Evolutionary conservation across 2,888 invertebrate species (phyloP).

Genomic region (Caenorhabditis zanzibari): DNA sequence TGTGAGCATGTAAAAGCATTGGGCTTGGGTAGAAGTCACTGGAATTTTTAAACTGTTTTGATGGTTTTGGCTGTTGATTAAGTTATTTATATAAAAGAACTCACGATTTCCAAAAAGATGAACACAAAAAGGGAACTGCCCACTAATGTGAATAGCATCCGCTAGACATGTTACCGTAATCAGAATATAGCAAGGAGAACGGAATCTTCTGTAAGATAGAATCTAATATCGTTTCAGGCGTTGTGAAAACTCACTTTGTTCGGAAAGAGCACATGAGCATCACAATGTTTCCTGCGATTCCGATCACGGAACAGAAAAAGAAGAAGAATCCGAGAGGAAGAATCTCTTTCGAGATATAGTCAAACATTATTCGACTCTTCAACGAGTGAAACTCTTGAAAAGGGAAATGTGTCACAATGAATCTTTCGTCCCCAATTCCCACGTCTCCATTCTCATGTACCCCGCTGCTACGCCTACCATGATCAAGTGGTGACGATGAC

Average conservation of each 20-base stretch:
- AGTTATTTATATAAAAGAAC: background rate
- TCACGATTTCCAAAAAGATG: constrained; percentile 65
- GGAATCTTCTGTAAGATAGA: constrained; percentile 44
- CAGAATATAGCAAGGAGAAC: constrained; percentile 67
- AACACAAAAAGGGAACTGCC: constrained; percentile 67
- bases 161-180: constrained; percentile 64
- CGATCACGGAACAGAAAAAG: constrained; percentile 56
- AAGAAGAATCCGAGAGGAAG: constrained; percentile 69
- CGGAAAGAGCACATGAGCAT: constrained; percentile 54
- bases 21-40: constrained; percentile 59
- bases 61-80: background rate
- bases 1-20: constrained; percentile 64
- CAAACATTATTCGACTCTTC: constrained; percentile 53
- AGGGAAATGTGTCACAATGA: constrained; percentile 5
- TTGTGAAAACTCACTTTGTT: constrained; percentile 27
- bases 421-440: constrained; percentile 4
- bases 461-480: constrained; percentile 44
- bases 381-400: background rate
- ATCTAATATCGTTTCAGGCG: background rate
- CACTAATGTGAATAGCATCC: constrained; percentile 65
- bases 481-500: constrained; percentile 8
- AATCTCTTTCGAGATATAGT: constrained; percentile 58
- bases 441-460: constrained; percentile 37
- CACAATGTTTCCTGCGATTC: constrained; percentile 62
- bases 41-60: background rate